Evolutionary conservation across 2,113 vertebrate genomes (phyloP).

Genomic region (Heptranchias perlo): DNA sequence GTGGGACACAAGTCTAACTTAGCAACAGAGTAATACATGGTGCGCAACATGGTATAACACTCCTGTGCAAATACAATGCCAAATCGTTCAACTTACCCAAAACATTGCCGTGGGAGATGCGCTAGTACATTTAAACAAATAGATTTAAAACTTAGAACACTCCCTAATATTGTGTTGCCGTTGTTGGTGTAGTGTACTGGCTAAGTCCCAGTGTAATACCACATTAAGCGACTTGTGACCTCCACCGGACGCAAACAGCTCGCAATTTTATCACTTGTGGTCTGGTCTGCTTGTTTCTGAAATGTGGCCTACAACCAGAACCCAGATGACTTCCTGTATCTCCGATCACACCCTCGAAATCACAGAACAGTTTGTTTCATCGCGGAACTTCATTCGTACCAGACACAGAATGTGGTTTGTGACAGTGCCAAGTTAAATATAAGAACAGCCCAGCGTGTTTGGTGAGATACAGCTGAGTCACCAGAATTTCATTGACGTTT

Average conservation of each 20-base stretch:
- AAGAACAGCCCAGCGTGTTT: not conserved
- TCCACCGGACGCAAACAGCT: not conserved
- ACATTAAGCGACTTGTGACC: not conserved
- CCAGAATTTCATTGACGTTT: not conserved
- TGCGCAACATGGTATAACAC: too few relatives aligned
- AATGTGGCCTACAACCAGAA: not conserved
- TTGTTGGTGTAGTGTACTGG: not conserved
- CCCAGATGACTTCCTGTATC: slow-evolving; percentile 9
- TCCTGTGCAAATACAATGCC: not conserved
- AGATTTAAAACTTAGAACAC: not conserved
- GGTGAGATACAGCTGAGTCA: not conserved
- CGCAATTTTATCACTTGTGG: not conserved
- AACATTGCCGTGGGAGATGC: too few relatives aligned
- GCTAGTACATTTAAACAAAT: not conserved
- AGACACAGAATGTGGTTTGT: slow-evolving; percentile 10
- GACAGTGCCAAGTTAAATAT: not conserved
- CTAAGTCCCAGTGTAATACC: not conserved
- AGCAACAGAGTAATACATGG: too few relatives aligned
- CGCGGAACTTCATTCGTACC: not conserved
- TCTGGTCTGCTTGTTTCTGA: not conserved
- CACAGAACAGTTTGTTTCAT: slow-evolving; percentile 25
- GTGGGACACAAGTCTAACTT: too few relatives aligned
- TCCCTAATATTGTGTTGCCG: not conserved
- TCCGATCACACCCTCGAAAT: not conserved
- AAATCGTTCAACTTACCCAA: not conserved